Base-by-base conservation (phyloP, 2,888 invertebrate species). In the Troides aeacus region DNA sequence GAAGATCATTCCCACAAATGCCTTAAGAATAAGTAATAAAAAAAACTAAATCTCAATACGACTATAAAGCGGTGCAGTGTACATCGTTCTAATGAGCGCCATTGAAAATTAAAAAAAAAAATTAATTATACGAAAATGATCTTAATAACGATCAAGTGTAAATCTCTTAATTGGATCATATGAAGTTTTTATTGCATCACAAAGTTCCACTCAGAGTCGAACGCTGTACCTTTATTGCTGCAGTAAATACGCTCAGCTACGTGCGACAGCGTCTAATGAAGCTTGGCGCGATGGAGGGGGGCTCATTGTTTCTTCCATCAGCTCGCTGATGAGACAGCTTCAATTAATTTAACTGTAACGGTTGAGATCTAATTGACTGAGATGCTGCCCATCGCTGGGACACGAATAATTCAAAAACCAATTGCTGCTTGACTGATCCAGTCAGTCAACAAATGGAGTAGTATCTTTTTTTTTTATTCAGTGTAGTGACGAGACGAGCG, bases 191-290 rank as follows among this genome's bases (percentile, higher is more conserved):
- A 53, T 53, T n/a, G 53, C n/a, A 53, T 53, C 12, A 17, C 53
- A n/a, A 53, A 53, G 53, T n/a, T 53, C 6, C n/a, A 53, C n/a
- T 53, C 53, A 53, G 53, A 53, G 18, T 53, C n/a, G 53, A 53
- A n/a, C 53, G 17, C 12, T 53, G 53, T 53, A 53, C 53, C 17
- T 53, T 12, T 18, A 53, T 53, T 53, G 53, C 1, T 17, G 53
- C 53, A 53, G 53, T 53, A 53, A 53, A 30, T 24, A 46, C 62
- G 23, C 18, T 17, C 17, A 1, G 53, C 18, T 53, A 50, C 62
- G 50, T 63, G 62, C 18, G 50, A 53, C 62, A 2, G 30, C 18
- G 62, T 63, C 24, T 63, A 63, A 63, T 63, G 53, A 50, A 18
- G 15, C 50, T 50, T 24, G 24, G 8, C 62, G 30, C 50, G 50